These are phyloP conservation scores for Litoditis marina DNA, from an alignment of 2,888 invertebrate genomes.

Conservation along the genomic window DNA sequence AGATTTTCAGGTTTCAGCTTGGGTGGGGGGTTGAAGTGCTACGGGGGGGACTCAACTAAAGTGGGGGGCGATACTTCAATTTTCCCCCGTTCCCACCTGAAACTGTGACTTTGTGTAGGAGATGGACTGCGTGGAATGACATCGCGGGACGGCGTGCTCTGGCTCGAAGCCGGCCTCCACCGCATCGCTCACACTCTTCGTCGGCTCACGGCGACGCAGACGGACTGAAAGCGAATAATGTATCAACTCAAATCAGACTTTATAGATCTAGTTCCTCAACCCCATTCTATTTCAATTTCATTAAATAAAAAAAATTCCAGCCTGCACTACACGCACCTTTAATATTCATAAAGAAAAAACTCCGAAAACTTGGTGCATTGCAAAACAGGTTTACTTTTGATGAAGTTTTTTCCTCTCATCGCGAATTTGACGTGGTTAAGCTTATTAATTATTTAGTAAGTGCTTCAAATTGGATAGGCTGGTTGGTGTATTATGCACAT, in stretches of 20 bases:
- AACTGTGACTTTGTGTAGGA: constrained; percentile 36
- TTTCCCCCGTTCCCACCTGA: constrained; percentile 27
- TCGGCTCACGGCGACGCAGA: constrained; percentile 29
- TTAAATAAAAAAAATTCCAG: neutral
- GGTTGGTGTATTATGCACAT: too few species aligned
- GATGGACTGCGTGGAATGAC: constrained; percentile 41
- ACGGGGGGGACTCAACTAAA: too few species aligned
- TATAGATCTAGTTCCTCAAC: too few species aligned
- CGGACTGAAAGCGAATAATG: constrained; percentile 28
- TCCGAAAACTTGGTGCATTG: neutral
- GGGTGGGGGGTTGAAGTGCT: too few species aligned
- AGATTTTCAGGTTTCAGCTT: too few species aligned
- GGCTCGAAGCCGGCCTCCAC: constrained; percentile 44
- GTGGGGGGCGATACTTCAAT: too few species aligned
- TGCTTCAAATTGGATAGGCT: too few species aligned
- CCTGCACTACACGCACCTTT: too few species aligned
- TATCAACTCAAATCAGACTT: neutral
- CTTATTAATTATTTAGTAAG: too few species aligned
- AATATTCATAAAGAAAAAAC: neutral
- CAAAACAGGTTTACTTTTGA: too few species aligned
- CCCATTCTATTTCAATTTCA: too few species aligned
- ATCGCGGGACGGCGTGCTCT: constrained; percentile 30
- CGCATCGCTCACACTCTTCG: constrained; percentile 26
- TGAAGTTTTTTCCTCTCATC: neutral
- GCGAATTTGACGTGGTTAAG: too few species aligned